Base-by-base conservation (phyloP, 2,888 invertebrate species). In the Caenorhabditis zanzibari region DNA sequence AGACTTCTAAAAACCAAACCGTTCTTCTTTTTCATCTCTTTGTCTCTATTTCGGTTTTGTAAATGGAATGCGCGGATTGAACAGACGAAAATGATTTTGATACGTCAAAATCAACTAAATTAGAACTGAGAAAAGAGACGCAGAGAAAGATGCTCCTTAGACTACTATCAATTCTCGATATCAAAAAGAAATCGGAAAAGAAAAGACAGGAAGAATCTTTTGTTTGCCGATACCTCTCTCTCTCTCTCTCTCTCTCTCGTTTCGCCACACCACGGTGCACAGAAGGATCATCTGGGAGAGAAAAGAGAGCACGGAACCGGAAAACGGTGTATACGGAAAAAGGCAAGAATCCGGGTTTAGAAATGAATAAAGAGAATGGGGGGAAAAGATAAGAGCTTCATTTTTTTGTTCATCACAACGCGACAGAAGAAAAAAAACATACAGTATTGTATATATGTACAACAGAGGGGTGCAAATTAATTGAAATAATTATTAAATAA, bases 31-130 rank as follows among this genome's bases (percentile, higher is more conserved):
- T 9, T 32, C 28, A 19, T 16, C n/a, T 35, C 41, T 35, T 35
- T 26, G 2, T 35, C n/a, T 14, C 16, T 26, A 24, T 56, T 38
- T 54, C 52, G 52, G 26, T 44, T 16, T 44, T n/a, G n/a, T n/a
- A n/a, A 47, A 47, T 19, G 19, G 47, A 19, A 19, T 47, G n/a
- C 19, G 47, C 2, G 19, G 47, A 47, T 19, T 19, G 47, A 47
- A 47, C 47, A 47, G 47, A 19, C 41, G 28, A 28, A 63, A 80
- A 73, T 80, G 80, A 80, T 80, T 81, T 81, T 56, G 81, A 82
- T 82, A 82, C 82, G 82, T 82, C 82, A 82, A 82, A 77, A 74
- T 76, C 82, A 82, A 82, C 77, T 44, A 5, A 3, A 24, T 66
- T 24, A n/a, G 52, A n/a, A 7, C 0, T n/a, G 49, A 64, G 64